Evolutionary conservation across 64 coral and sea anemone species (phyloP), one percentile per base, ranked within the genome.

Genomic region (Stichodactyla mertensii): DNA sequence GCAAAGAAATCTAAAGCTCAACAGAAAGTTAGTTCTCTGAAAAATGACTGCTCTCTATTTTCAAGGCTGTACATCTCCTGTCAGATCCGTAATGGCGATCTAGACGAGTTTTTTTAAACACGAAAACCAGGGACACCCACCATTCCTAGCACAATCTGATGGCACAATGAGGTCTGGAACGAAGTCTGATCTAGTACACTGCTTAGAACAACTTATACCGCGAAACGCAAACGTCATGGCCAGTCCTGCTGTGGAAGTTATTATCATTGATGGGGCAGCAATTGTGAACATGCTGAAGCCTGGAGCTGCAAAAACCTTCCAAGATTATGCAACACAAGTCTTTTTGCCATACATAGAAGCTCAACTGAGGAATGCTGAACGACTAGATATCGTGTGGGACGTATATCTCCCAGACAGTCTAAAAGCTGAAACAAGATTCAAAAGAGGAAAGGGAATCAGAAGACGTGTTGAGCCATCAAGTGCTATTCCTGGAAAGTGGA

Each of bases 401-500:
- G 36, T 45, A 45, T 45, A 45, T 45, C 36, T 1, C 36, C 36
- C 36, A 45, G 36, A 45, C 3, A 45, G 36, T 45, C 36, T 45
- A 45, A 45, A 45, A 45, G 36, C 36, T 45, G 36, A 45, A 45
- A 8, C 62, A 57, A 45, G 70, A 89, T 77, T 53, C 20, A 19
- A 51, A 19, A 71, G 64, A 55, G 84, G 84, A 84, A 80, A 57
- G 55, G 86, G 92, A 19, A 83, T 91, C 66, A 20, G 80, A 23
- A 89, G 61, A 71, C 64, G 83, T 55, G 87, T 84, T 23, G 31
- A 86, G 19, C 14, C 84, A 74, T 77, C 78, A 24, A 92, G 19
- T 78, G 20, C 57, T 79, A 77, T 92, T 77, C 87, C 90, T 69
- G 57, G 90, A 87, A 92, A 95, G 59, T 95, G 90, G 90, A 88